Base-by-base conservation (phyloP, 2,797 vertebrate genomes). In the Uromys caudimaculatus region DNA sequence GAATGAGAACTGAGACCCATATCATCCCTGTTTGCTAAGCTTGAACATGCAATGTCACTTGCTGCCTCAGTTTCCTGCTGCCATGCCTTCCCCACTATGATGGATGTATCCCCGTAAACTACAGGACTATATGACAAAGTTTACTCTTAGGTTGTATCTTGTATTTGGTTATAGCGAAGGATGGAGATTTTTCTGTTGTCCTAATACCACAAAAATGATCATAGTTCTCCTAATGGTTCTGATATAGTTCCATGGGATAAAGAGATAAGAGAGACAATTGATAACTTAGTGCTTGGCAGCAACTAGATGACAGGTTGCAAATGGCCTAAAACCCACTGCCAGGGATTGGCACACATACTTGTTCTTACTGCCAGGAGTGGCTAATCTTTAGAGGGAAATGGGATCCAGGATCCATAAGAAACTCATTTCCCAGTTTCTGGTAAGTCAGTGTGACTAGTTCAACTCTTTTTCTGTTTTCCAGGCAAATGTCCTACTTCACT, bases 381-480 rank as follows among this genome's bases (percentile, higher is more conserved):
- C 54, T 87, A 24, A 91, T 38, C n/a, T 95, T 82, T 52, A n/a
- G 35, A 69, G 89, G 79, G 62, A 77, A 93, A 32, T 6, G 50
- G 91, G 50, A 73, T 12, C 29, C 73, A 47, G 52, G 38, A 78
- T 35, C 47, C 73, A 47, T 44, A 87, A 71, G 38, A 81, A 83
- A 84, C 0, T 76, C 47, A 93, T 3, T 92, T 95, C 54, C 77
- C 21, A 60, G 52, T 75, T 94, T 85, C n/a, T 78, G 12, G 35
- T 60, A 87, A 90, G 29, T 91, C 38, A 54, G 56, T 83, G 38
- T 77, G 91, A 12, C 71, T 83, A 38, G 89, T 50, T 90, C 73
- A 82, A 0, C 8, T 27, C 96, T 38, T 89, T 78, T 41, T 89
- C 50, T 78, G 10, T 92, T 96, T 95, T 90, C 47, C 35, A 94